Conservation (phyloP, 2,888 invertebrate genomes). For the Emesis furor region DNA sequence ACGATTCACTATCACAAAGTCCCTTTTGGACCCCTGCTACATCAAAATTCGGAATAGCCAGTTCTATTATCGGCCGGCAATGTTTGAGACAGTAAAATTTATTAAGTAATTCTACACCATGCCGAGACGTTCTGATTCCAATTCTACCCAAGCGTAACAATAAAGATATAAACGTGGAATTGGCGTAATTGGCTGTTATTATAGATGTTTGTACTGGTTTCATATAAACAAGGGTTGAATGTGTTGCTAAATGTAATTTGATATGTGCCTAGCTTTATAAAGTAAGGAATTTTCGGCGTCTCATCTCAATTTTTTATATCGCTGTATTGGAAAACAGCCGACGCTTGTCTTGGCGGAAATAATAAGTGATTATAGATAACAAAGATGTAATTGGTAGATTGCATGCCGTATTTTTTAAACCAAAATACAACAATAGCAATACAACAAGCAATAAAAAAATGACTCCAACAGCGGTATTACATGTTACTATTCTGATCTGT, state of each 20-base stretch:
- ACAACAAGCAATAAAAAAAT: too few relatives aligned
- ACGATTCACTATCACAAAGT: conserved; percentile 9
- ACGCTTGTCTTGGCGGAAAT: too few relatives aligned
- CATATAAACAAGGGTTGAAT: background rate
- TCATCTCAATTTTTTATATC: background rate
- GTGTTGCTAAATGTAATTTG: background rate
- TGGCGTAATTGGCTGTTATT: background rate
- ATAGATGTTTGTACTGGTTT: background rate
- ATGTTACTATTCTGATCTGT: too few relatives aligned
- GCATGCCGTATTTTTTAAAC: too few relatives aligned
- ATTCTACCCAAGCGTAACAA: background rate
- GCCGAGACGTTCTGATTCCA: background rate
- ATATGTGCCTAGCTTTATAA: background rate
- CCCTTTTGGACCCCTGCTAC: conserved; percentile 6
- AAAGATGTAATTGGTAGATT: too few relatives aligned
- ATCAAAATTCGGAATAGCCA: conserved; percentile 8
- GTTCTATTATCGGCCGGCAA: background rate
- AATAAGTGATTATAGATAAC: too few relatives aligned
- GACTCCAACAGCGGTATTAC: too few relatives aligned
- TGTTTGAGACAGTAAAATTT: conserved; percentile 8
- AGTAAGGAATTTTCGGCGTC: background rate
- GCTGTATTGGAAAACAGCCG: too few relatives aligned
- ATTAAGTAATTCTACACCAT: conserved; percentile 9
- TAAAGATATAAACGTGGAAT: background rate
- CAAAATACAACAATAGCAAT: too few relatives aligned